phyloP scores from a whole-genome alignment of 2,888 invertebrate genomes.

The Acleris holmiana region DNA sequence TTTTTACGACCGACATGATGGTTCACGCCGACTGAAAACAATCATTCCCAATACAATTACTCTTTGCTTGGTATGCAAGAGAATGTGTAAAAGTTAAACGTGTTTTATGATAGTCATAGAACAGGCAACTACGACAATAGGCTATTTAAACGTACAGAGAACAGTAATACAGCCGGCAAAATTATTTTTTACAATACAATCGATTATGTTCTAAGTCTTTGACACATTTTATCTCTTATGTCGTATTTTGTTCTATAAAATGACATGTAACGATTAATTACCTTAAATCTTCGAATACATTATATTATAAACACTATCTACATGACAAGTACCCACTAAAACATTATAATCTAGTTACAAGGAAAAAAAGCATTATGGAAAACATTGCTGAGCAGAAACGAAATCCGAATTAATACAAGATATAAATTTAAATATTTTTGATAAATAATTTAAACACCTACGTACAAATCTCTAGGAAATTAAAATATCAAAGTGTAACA shows the following conservation, averaged over 20 bases:
- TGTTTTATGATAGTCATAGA: slow-evolving; percentile 28
- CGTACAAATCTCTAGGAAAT: slow-evolving; percentile 23
- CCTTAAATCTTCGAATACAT: not conserved
- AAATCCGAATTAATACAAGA: slow-evolving; percentile 14
- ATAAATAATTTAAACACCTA: not conserved
- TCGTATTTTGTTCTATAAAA: slow-evolving; percentile 27
- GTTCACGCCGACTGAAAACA: no score
- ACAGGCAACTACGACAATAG: slow-evolving; percentile 9
- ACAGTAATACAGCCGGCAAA: not conserved
- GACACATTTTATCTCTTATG: not conserved
- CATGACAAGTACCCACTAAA: not conserved
- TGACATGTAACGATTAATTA: slow-evolving; percentile 22
- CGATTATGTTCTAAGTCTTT: not conserved
- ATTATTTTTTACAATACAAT: not conserved
- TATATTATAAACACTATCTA: slow-evolving; percentile 1
- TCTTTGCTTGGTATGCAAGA: no score
- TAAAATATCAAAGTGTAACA: slow-evolving; percentile 24
- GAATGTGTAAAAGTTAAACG: slow-evolving; percentile 15
- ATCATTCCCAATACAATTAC: no score
- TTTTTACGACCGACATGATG: no score
- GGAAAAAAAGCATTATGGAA: not conserved
- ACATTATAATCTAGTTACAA: slow-evolving; percentile 7
- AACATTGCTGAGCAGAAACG: slow-evolving; percentile 5
- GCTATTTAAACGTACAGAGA: not conserved
- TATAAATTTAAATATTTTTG: not conserved